Evolutionary conservation across 2,113 vertebrate genomes (phyloP), one percentile per base, ranked within the genome.

Genomic region (Spea bombifrons): DNA sequence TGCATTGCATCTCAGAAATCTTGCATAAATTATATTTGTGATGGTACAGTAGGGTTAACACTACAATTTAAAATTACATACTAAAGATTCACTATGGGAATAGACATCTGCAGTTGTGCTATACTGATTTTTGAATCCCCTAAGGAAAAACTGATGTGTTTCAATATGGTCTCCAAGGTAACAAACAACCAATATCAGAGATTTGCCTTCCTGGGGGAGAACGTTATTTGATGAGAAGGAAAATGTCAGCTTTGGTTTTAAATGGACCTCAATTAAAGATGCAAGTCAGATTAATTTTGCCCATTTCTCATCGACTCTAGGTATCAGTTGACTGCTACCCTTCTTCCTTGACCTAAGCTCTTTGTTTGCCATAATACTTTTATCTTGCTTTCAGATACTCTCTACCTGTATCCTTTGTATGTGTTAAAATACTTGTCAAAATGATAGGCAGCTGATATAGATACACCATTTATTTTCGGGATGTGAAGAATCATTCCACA

Each of bases 261-360:
- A 71, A 78, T 71, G 59, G 76, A 78, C 76, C 57, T 64, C 68
- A 78, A 78, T 64, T 71, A 78, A 71, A 71, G 47, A 71, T 71
- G 68, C 47, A 78, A 64, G 55, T 70, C 57, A 61, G 61, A 78
- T 70, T 9, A 7, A 78, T 50, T 78, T 71, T 64, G 68, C 30
- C 67, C 46, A 61, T 64, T 71, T 71, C 55, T 70, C 46, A 61
- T 52, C 52, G 63, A 55, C 44, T 71, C 52, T 77, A 67, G 30
- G 30, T 30, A 30, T 55, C 67, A 77, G 75, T 52, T 78, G 67
- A 64, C 47, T 71, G 50, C 17, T 78, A 64, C 12, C 52, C 49
- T 78, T 44, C 69, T 45, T 52, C 46, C 66, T 71, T 64, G 68
- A 71, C 57, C 55, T 45, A 45, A 71, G 59, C 47, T 78, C 63